Evolutionary conservation across 2,113 vertebrate genomes (phyloP), one percentile per base, ranked within the genome.

Genomic region (Alethe diademata): DNA sequence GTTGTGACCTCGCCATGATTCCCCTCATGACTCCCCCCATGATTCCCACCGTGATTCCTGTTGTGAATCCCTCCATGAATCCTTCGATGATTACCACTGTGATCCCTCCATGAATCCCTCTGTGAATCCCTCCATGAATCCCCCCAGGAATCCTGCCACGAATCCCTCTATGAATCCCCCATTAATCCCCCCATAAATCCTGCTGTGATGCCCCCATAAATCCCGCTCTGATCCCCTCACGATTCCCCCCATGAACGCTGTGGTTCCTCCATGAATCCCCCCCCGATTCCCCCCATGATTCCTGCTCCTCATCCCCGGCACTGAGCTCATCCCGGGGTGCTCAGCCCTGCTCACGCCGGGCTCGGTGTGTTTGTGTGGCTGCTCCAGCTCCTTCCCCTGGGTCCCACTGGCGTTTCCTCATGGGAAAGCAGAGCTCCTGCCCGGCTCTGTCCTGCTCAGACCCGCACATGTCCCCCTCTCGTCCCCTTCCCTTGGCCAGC

Each of bases 361-460:
- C 58, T 75, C 10, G 1, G 20, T 22, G 11, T 19, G 25, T 7
- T 17, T 1, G 0, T 24, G 73, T 20, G 62, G 61, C 56, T 7
- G 14, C 56, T 22, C 65, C 3, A 1, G 5, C 25, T 25, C 61
- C 50, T 7, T 56, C 28, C 61, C 24, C 36, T 6, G 79, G 29
- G 4, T 19, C 28, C 40, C 1, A 0, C 57, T 36, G 57, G 9
- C 0, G 0, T 58, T 45, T 23, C 47, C 51, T 24, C 0, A 0
- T 0, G 7, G 42, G 6, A 16, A 25, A 20, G 47, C 33, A 33
- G 47, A 45, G 53, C 35, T 88, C 83, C 62, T 17, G 43, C 4
- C 57, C 28, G 0, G 15, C 48, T 48, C 54, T 0, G 0, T 90
- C 82, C 82, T 14, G 62, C 58, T 43, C 36, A 0, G 0, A 31